Base-by-base conservation (phyloP, 2,888 invertebrate genomes). In the Amphiduros pacificus region DNA sequence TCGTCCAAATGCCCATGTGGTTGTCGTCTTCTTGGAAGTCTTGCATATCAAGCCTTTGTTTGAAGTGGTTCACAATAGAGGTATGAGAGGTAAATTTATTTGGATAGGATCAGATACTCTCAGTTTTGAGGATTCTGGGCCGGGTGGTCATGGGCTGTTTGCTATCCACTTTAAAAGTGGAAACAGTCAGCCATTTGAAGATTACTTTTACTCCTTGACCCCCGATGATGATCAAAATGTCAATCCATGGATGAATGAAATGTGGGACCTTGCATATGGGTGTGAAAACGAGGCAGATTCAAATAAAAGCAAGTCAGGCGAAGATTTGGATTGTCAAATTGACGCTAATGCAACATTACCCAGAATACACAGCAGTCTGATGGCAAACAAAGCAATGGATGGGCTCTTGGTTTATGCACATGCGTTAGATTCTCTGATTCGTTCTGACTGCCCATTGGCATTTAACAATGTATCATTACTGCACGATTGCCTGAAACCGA, bases 331-430 rank as follows among this genome's bases (percentile, higher is more conserved):
- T n/a, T n/a, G n/a, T n/a, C n/a, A n/a, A n/a, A n/a, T n/a, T n/a
- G n/a, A n/a, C n/a, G n/a, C n/a, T n/a, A n/a, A n/a, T n/a, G n/a
- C n/a, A n/a, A n/a, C n/a, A n/a, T n/a, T n/a, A n/a, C n/a, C n/a
- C n/a, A n/a, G n/a, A n/a, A n/a, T n/a, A n/a, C n/a, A n/a, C n/a
- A n/a, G n/a, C n/a, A n/a, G n/a, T n/a, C n/a, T n/a, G n/a, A n/a
- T n/a, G n/a, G n/a, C n/a, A n/a, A n/a, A n/a, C n/a, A n/a, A n/a
- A n/a, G n/a, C n/a, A 17, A 70, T 73, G 14, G 77, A 77, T 51
- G 70, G 69, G 22, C 71, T 76, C 0, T 69, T 70, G 54, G 73
- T 72, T 1, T 68, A 71, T 36, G 74, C 74, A 2, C 58, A 68
- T 53, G 74, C 74, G 1, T 40, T 75, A 2, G 61, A 74, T 40